A percentile compares a stretch with the other conserved stretches of the same genome.
Conservation (phyloP, 1,140 invertebrate species). For the Drosophila yakuba region DNA sequence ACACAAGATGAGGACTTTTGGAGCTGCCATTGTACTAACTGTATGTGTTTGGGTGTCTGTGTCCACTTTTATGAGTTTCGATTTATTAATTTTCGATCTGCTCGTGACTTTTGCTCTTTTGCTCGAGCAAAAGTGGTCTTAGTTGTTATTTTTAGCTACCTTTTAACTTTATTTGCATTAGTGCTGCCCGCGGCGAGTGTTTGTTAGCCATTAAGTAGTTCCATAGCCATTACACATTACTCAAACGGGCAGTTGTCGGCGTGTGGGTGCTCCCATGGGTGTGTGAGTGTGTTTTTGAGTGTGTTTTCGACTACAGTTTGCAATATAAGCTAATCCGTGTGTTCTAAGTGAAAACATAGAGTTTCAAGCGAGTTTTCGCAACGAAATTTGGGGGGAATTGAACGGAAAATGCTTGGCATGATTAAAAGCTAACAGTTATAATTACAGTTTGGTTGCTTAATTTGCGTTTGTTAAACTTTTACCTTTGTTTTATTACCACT, state of each 20-base stretch:
- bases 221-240: slow-evolving; percentile 34
- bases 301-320: slow-evolving; percentile 25
- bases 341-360: slow-evolving; percentile 23
- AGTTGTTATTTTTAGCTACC: slow-evolving; percentile 44
- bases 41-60: slow-evolving; percentile 23
- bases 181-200: slow-evolving; percentile 26
- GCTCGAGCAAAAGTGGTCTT: slow-evolving; percentile 45
- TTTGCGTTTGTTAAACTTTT: slow-evolving; percentile 43
- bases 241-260: slow-evolving; percentile 14
- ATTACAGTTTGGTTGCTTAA: slow-evolving; percentile 39
- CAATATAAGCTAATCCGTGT: slow-evolving; percentile 38
- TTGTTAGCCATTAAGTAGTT: slow-evolving; percentile 38
- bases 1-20: slow-evolving; percentile 49
- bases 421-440: slow-evolving; percentile 77
- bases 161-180: slow-evolving; percentile 50
- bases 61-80: slow-evolving; percentile 46
- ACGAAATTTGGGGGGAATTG: slow-evolving; percentile 26
- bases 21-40: slow-evolving; percentile 62
- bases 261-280: slow-evolving; percentile 5
- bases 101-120: slow-evolving; percentile 59
- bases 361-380: slow-evolving; percentile 28
- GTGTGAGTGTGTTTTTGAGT: slow-evolving; percentile 16
- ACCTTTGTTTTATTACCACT: slow-evolving; percentile 77
- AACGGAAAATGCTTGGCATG: slow-evolving; percentile 78
- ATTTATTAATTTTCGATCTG: slow-evolving; percentile 57